phyloP scores from a whole-genome alignment of 2,888 invertebrate species.

The Drosophila eohydei region DNA sequence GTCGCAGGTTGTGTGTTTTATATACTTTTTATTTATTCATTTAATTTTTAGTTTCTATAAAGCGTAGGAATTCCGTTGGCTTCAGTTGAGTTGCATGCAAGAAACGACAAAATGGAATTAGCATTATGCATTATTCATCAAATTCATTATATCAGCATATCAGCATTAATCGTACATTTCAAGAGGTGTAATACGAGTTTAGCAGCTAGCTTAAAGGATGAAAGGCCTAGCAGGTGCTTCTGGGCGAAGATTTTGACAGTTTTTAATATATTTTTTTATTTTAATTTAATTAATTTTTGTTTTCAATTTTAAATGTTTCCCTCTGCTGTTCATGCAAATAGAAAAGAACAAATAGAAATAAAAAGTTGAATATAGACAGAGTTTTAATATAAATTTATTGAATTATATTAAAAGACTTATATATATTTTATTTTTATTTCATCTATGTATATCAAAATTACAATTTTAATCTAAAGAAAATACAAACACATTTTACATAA shows the following conservation, averaged over 20 bases:
- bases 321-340: background rate
- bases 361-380: background rate
- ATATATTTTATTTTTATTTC: slow-evolving; percentile 10
- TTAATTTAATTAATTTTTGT: background rate
- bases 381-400: background rate
- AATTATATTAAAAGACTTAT: slow-evolving; percentile 1
- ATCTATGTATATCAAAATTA: slow-evolving; percentile 4
- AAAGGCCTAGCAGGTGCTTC: background rate
- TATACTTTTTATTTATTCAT: slow-evolving; percentile 11
- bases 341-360: background rate
- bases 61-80: slow-evolving; percentile 61
- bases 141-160: slow-evolving; percentile 44
- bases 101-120: slow-evolving; percentile 53
- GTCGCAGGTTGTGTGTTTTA: slow-evolving; percentile 60
- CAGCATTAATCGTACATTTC: slow-evolving; percentile 41
- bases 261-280: background rate
- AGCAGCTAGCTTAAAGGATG: background rate
- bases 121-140: slow-evolving; percentile 58
- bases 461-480: slow-evolving; percentile 13
- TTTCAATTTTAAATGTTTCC: background rate
- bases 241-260: background rate
- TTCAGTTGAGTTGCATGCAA: slow-evolving; percentile 69
- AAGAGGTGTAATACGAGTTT: background rate
- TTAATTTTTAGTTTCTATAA: slow-evolving; percentile 23
- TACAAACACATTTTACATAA: slow-evolving; percentile 38